Evolutionary conservation across 2,888 invertebrate genomes (phyloP), one percentile per base, ranked within the genome.

Genomic region (Oscheius sp.): DNA sequence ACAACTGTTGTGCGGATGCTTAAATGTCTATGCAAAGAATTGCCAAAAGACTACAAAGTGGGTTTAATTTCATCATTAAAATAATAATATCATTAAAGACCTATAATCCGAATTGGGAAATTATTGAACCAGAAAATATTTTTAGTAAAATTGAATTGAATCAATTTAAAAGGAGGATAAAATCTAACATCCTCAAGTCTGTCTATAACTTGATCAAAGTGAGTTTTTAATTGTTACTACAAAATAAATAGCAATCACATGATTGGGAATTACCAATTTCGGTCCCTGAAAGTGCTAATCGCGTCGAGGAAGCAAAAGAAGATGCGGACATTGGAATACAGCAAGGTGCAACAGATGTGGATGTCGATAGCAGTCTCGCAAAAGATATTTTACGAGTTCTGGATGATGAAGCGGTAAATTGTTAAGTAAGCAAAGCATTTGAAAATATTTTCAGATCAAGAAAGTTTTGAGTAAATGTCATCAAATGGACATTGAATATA

Each of bases 1-100:
- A 81, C 84, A 41, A 84, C 84, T 2, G 76, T 84, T 1, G 75
- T 84, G 45, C 73, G 81, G 8, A 82, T 84, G 56, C 57, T 84
- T 22, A 77, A 80, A 51, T 73, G 77, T 47, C 69, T 83, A 2
- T 82, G 82, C 61, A 73, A 74, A 67, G 75, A 74, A 41, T 71
- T 73, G 57, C 77, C 78, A 8, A 72, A 70, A 32, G 75, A 75
- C 17, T 82, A 82, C 72, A 78, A 81, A 67, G 74, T 80, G 30
- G 24, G 33, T 8, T 14, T 30, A n/a, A n/a, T n/a, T n/a, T n/a
- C n/a, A n/a, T n/a, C n/a, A n/a, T n/a, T n/a, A n/a, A n/a, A n/a
- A n/a, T n/a, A n/a, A n/a, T n/a, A n/a, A n/a, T n/a, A n/a, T n/a
- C n/a, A n/a, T n/a, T n/a, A n/a, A 33, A 62, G 56, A 36, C 54